Conservation (phyloP, 1,140 invertebrate species). For the Trinorchestia longiramus region DNA sequence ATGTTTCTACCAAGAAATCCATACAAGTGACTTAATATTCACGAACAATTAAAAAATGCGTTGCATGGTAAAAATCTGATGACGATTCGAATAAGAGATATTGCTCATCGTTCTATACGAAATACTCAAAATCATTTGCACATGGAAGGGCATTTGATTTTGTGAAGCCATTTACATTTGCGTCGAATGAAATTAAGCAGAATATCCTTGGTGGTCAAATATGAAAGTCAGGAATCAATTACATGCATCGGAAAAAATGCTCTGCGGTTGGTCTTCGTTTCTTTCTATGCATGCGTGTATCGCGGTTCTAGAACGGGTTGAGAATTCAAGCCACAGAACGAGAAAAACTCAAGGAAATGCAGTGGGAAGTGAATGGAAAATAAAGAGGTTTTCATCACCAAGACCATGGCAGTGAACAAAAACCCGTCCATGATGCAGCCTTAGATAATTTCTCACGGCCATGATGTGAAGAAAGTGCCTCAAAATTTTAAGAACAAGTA, state of each 20-base stretch:
- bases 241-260: not conserved
- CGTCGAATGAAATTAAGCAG: not conserved
- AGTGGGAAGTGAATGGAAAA: not conserved
- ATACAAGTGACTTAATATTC: too few species aligned
- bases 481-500: not conserved
- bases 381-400: not conserved
- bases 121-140: not conserved
- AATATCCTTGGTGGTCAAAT: not conserved
- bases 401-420: not conserved
- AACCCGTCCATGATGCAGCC: not conserved
- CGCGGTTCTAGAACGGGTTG: not conserved
- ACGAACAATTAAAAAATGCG: too few species aligned
- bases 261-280: not conserved
- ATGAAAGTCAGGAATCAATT: not conserved
- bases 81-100: not conserved
- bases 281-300: not conserved
- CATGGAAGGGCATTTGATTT: not conserved
- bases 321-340: not conserved
- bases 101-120: not conserved
- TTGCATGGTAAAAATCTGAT: too few species aligned
- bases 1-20: too few species aligned
- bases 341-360: slow-evolving; percentile 27
- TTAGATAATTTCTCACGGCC: not conserved
- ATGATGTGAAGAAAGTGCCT: not conserved
- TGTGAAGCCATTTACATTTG: not conserved